Percentiles rank a stretch among this genome's conserved stretches.
Evolutionary conservation across 2,113 vertebrate genomes (phyloP).

Genomic region (Gila orcuttii): DNA sequence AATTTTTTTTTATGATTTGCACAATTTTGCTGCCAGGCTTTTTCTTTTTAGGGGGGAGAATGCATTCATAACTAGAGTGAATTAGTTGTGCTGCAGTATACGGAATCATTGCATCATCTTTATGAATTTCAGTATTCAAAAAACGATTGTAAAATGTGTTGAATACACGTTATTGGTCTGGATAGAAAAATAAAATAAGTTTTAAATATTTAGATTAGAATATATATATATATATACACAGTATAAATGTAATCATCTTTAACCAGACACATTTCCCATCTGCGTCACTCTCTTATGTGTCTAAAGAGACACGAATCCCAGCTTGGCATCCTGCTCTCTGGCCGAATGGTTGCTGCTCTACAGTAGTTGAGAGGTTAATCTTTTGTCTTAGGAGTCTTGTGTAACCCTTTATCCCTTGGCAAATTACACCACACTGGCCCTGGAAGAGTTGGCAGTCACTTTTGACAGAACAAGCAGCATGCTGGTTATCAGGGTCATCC

Average conservation of each 20-base stretch:
- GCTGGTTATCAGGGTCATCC: conserved; percentile 20
- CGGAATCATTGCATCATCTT: conserved; percentile 3
- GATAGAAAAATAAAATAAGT: neutral
- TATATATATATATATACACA: neutral
- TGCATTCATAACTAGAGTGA: neutral
- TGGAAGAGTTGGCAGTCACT: conserved; percentile 30
- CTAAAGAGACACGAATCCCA: neutral
- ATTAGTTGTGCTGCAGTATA: neutral
- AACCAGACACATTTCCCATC: neutral
- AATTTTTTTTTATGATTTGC: neutral
- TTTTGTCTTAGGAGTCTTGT: conserved; percentile 36
- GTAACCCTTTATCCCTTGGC: conserved; percentile 32
- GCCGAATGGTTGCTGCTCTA: neutral
- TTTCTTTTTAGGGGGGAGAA: neutral
- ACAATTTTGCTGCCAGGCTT: neutral
- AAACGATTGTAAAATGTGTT: neutral
- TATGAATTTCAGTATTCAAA: neutral
- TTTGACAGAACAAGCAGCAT: conserved; percentile 5
- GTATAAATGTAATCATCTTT: neutral
- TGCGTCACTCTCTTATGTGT: neutral
- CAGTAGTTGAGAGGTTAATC: conserved; percentile 26
- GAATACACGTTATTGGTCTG: neutral
- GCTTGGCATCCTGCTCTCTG: neutral
- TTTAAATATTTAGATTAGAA: neutral
- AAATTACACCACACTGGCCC: neutral